These are phyloP conservation scores for Allacma fusca DNA, from an alignment of 2,888 invertebrate genomes.

Conservation along the genomic window DNA sequence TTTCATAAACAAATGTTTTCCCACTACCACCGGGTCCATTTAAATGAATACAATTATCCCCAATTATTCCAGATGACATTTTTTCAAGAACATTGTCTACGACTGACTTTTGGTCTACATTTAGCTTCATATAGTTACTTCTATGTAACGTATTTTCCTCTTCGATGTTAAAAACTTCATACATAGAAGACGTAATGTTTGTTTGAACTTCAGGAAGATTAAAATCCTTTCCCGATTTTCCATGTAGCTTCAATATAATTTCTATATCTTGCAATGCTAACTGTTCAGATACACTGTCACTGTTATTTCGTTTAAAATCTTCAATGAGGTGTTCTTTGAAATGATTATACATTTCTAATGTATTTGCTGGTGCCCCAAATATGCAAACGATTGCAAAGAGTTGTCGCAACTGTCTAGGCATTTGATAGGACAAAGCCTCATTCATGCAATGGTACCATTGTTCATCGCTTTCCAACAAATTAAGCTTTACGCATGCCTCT, in stretches of 20 bases:
- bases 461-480: constrained; percentile 62
- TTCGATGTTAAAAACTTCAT: neutral
- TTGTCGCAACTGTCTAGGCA: constrained; percentile 61
- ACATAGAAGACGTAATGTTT: neutral
- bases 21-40: constrained; percentile 65
- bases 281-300: too few relatives aligned
- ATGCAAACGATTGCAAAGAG: constrained; percentile 62
- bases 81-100: constrained; percentile 44
- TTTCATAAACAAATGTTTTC: constrained; percentile 62
- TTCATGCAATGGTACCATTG: constrained; percentile 60
- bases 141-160: neutral
- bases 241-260: too few relatives aligned
- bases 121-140: neutral
- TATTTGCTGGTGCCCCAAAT: constrained; percentile 59
- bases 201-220: constrained; percentile 47
- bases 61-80: constrained; percentile 51
- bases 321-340: constrained; percentile 48
- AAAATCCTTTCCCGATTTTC: neutral
- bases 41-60: constrained; percentile 46
- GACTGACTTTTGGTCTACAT: neutral
- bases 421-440: constrained; percentile 59
- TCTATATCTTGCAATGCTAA: too few relatives aligned
- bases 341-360: constrained; percentile 58
- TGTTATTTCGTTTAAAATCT: constrained; percentile 9
- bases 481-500: constrained; percentile 60